These are phyloP conservation scores for Plecturocebus donacophilus DNA, from an alignment of 2,113 vertebrate genomes.

Conservation along the genomic window DNA sequence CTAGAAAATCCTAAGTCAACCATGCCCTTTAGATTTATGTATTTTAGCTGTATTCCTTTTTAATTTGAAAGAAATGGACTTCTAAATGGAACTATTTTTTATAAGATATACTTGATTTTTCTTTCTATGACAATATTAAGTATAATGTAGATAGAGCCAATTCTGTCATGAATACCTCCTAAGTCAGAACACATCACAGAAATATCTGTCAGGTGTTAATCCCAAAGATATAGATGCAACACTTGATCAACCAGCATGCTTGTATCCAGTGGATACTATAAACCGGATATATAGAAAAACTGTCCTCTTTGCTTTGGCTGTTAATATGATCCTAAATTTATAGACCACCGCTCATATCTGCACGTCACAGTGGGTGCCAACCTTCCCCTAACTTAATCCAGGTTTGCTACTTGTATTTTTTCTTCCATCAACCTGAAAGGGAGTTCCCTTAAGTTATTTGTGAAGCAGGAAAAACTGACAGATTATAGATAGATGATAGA, in stretches of 20 bases:
- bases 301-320: background rate
- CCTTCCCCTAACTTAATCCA: background rate
- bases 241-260: background rate
- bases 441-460: background rate
- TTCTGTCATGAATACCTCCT: background rate
- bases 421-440: background rate
- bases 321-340: background rate
- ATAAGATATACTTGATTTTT: background rate
- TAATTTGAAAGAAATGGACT: background rate
- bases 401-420: background rate
- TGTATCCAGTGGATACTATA: background rate
- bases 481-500: background rate
- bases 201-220: background rate
- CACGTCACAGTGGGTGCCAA: rapidly evolving
- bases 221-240: background rate
- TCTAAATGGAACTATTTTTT: background rate
- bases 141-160: background rate
- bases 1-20: background rate
- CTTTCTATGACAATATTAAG: background rate
- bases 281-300: background rate
- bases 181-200: background rate
- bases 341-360: background rate
- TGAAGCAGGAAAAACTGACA: background rate
- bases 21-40: background rate
- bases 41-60: background rate